These are phyloP conservation scores for Musca vetustissima DNA, from an alignment of 1,140 invertebrate species.

Conservation along the genomic window DNA sequence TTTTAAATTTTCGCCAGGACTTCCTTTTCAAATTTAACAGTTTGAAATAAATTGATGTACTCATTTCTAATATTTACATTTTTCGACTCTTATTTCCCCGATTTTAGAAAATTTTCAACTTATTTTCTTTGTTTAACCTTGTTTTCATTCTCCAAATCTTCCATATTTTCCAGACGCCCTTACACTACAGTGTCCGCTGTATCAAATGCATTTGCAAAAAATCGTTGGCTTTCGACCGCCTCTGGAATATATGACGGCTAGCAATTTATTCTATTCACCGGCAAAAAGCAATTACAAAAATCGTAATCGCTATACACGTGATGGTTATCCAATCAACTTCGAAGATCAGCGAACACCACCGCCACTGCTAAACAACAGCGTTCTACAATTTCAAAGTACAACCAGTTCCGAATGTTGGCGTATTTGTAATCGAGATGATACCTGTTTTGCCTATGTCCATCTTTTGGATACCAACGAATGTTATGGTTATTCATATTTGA, in stretches of 20 bases:
- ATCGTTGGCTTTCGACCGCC: constrained; percentile 53
- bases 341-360: constrained; percentile 46
- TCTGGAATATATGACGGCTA: constrained; percentile 38
- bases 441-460: constrained; percentile 57
- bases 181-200: constrained; percentile 50
- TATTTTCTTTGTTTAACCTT: not conserved
- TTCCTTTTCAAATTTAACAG: too few species aligned
- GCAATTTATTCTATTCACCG: constrained; percentile 43
- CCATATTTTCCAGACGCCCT: constrained; percentile 35
- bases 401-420: constrained; percentile 56
- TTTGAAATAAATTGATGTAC: too few species aligned
- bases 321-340: constrained; percentile 11
- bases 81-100: too few species aligned
- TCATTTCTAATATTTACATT: too few species aligned
- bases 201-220: constrained; percentile 53
- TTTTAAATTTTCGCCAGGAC: too few species aligned
- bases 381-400: constrained; percentile 41
- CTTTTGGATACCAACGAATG: constrained; percentile 55
- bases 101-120: too few species aligned
- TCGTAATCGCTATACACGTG: constrained; percentile 36
- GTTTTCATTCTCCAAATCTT: not conserved
- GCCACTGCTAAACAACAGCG: constrained; percentile 34
- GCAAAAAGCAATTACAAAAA: constrained; percentile 36
- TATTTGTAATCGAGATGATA: constrained; percentile 53
- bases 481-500: constrained; percentile 54